These are phyloP conservation scores for Circaetus gallicus DNA, from an alignment of 2,113 vertebrate genomes.

Conservation along the genomic window DNA sequence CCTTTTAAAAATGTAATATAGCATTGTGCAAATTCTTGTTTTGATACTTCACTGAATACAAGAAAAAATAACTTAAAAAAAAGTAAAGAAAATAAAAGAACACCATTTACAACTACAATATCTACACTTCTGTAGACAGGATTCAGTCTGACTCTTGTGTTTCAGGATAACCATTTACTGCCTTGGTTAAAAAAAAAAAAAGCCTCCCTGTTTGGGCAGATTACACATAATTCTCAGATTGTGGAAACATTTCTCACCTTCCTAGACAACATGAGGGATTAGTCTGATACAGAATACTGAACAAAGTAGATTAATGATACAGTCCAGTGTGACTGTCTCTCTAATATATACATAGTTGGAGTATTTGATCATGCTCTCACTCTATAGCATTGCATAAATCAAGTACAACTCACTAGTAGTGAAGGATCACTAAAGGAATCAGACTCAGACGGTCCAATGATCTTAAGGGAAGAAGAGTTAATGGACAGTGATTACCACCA, in stretches of 20 bases:
- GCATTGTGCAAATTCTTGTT: neutral
- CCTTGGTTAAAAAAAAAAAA: neutral
- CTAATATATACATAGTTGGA: neutral
- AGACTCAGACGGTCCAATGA: neutral
- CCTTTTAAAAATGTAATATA: neutral
- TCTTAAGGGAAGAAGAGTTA: neutral
- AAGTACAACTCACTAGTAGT: neutral
- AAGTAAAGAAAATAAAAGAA: neutral
- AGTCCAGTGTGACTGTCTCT: neutral
- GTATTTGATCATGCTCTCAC: neutral
- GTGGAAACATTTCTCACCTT: neutral
- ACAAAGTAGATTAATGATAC: neutral
- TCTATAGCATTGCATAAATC: neutral
- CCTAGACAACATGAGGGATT: neutral
- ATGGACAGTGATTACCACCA: neutral
- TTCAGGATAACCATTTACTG: neutral
- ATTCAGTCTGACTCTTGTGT: neutral
- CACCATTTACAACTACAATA: neutral
- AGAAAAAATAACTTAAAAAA: neutral
- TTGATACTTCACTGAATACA: neutral
- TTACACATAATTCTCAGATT: neutral
- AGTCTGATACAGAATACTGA: neutral
- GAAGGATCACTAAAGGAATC: neutral
- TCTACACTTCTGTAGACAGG: neutral
- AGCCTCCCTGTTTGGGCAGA: neutral